Evolutionary conservation across 1,140 invertebrate genomes (phyloP), one percentile per base, ranked within the genome.

Genomic region (Sinonovacula constricta): DNA sequence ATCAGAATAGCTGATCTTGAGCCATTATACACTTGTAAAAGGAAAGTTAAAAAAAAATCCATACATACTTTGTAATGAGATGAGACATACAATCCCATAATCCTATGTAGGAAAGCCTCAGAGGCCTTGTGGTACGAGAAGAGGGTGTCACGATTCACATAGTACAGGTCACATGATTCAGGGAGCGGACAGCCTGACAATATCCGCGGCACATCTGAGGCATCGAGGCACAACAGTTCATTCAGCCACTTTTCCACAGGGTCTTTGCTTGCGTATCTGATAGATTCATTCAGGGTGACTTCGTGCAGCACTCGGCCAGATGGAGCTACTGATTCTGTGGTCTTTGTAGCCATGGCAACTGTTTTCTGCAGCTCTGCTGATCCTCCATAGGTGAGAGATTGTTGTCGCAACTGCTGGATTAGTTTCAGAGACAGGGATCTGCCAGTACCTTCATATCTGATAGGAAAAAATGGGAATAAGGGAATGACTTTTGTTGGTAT

Each of bases 101-200:
- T 86, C 83, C 95, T 92, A 87, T 99, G 97, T 4, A 99, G 92
- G 91, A 99, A 99, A 1, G 94, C 92, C 92, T 99, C 99, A 0
- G 98, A 98, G 0, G 97, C 96, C 90, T 96, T 96, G 86, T 99
- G 97, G 89, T 98, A 99, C 68, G 97, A 99, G 91, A 99, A 99
- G 15, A 99, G 91, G 0, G 97, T 97, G 88, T 99, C 98, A 77
- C 98, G 92, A 85, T 93, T 94, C 3, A 94, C 91, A 81, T 93
- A 93, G 81, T 92, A 98, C 12, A 99, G 92, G 79, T 99, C 95
- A 91, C 99, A 99, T 22, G 93, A 91, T 54, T 95, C 94, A 0
- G 97, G 97, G 2, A 96, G 93, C 49, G 98, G 98, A 84, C 96
- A 96, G 22, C 96, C 95, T 1, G 94, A 94, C 24, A 93, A 93